A percentile compares a stretch with the other conserved stretches of the same genome.
Evolutionary conservation across 2,888 invertebrate genomes (phyloP).

Genomic region (Germaria angustata): DNA sequence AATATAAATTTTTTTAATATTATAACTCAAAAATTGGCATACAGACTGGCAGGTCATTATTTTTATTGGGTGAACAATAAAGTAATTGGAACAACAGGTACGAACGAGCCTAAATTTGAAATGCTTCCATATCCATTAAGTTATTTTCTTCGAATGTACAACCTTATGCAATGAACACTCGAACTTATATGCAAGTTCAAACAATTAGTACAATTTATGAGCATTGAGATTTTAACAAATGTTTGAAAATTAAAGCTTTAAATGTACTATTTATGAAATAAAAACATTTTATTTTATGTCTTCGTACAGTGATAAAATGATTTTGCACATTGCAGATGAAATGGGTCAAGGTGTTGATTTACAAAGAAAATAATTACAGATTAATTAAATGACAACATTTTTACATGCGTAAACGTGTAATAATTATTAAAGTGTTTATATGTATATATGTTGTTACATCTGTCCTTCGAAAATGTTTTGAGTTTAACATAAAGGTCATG

Average conservation of each 20-base stretch:
- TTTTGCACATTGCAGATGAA: neutral
- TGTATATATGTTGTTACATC: neutral
- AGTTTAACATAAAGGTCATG: neutral
- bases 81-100: conserved; percentile 19
- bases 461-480: neutral
- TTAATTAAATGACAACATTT: too few relatives aligned
- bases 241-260: neutral
- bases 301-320: neutral
- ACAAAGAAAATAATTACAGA: neutral
- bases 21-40: neutral
- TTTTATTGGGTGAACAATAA: neutral
- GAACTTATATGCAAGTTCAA: neutral
- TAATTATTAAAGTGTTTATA: too few relatives aligned
- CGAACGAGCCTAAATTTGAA: conserved; percentile 27
- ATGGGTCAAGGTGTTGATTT: conserved; percentile 29
- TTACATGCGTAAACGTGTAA: too few relatives aligned
- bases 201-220: conserved; percentile 15
- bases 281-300: neutral
- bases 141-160: neutral
- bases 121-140: neutral
- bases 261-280: neutral
- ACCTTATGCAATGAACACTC: neutral
- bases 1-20: too few relatives aligned
- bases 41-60: neutral
- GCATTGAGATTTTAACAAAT: conserved; percentile 8